Evolutionary conservation across 2,113 vertebrate genomes (phyloP), one percentile per base, ranked within the genome.

Genomic region (Deroptyus accipitrinus): DNA sequence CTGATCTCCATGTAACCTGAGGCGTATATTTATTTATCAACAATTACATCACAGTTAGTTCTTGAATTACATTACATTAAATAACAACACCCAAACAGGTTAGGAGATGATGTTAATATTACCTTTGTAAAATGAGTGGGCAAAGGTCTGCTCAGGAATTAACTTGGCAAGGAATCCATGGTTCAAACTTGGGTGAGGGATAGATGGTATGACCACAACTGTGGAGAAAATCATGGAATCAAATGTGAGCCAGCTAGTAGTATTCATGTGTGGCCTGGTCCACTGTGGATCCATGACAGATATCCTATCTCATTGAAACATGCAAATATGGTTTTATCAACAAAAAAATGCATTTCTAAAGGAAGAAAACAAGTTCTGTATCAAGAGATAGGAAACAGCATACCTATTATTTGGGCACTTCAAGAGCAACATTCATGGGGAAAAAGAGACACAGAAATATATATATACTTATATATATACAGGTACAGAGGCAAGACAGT

Each of bases 121-220:
- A 98, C 98, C 98, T 98, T 98, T 98, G 97, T 98, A 98, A 98
- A 98, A 98, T 96, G 98, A 98, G 96, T 98, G 98, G 95, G 98
- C 92, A 98, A 98, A 98, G 97, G 97, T 98, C 98, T 98, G 98
- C 94, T 98, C 98, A 96, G 98, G 98, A 97, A 98, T 98, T 97
- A 98, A 97, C 98, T 98, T 98, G 97, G 98, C 98, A 98, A 98
- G 98, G 95, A 98, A 98, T 98, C 98, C 98, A 98, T 98, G 98
- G 98, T 98, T 98, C 98, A 98, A 94, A 98, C 98, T 98, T 98
- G 98, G 98, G 96, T 98, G 98, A 97, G 98, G 97, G 97, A 98
- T 98, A 98, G 98, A 98, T 94, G 98, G 98, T 97, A 98, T 98
- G 97, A 98, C 98, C 97, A 98, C 98, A 98, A 98, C 98, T 98